A percentile compares a stretch with the other conserved stretches of the same genome.
Evolutionary conservation across 2,797 vertebrate species (phyloP).

Genomic region (Leuciscus waleckii): DNA sequence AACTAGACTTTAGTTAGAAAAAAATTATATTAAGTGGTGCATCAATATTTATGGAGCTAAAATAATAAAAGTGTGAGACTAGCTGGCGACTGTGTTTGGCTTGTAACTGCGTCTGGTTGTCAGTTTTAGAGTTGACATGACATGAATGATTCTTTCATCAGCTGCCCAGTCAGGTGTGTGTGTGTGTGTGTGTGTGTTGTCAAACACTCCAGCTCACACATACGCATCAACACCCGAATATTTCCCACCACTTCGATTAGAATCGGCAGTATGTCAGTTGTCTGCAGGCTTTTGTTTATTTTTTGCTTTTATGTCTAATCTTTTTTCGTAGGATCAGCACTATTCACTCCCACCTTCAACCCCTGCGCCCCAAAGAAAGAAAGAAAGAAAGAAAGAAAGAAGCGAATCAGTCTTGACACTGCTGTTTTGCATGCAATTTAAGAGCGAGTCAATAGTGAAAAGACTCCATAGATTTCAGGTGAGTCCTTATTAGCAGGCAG

Average conservation of each 20-base stretch:
- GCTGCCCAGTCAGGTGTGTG: constrained; percentile 44
- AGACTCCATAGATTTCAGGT: constrained; percentile 43
- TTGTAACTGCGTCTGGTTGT: constrained; percentile 43
- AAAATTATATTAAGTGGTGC: not conserved
- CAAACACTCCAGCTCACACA: constrained; percentile 38
- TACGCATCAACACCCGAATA: constrained; percentile 7
- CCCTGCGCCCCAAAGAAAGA: not conserved
- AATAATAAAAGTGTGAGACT: not conserved
- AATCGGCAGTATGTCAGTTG: constrained; percentile 49
- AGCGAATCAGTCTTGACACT: constrained; percentile 12
- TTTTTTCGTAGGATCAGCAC: constrained; percentile 57
- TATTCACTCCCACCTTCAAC: constrained; percentile 34
- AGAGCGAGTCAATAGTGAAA: constrained; percentile 31
- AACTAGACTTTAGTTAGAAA: not conserved
- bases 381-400: constrained; percentile 14
- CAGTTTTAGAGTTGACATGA: constrained; percentile 52
- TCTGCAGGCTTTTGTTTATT: constrained; percentile 52
- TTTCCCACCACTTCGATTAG: constrained; percentile 47
- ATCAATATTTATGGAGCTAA: not conserved
- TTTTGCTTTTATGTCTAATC: constrained; percentile 49
- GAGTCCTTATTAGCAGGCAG: constrained; percentile 37
- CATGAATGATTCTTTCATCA: constrained; percentile 56
- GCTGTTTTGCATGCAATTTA: constrained; percentile 42
- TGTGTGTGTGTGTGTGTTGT: constrained; percentile 21
- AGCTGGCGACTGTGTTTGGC: constrained; percentile 7